A percentile compares a stretch with the other conserved stretches of the same genome.
Conservation (phyloP, 2,113 vertebrate genomes). For the pig (Sus scrofa) region DNA sequence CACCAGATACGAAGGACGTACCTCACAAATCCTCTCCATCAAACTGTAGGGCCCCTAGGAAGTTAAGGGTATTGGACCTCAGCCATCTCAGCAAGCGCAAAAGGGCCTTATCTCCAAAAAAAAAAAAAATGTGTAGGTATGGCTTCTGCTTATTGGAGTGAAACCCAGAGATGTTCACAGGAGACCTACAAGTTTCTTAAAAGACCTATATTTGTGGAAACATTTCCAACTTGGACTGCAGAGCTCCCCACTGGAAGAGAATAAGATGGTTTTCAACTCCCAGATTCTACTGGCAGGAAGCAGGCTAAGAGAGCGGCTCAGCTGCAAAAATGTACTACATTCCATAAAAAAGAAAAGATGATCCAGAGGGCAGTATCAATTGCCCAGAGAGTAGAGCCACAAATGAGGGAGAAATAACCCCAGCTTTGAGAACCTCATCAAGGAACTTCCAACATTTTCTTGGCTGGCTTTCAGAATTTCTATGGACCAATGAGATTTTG, state of each 20-base stretch:
- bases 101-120: background rate
- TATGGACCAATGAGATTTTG: background rate
- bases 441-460: background rate
- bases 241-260: background rate
- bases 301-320: background rate
- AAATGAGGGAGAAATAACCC: background rate
- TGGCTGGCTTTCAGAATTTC: constrained; percentile 18
- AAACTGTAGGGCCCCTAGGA: background rate
- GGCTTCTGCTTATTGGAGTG: background rate
- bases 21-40: background rate
- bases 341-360: constrained; percentile 47
- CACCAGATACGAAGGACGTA: background rate
- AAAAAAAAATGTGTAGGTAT: background rate
- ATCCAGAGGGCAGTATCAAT: background rate
- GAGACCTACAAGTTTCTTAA: background rate
- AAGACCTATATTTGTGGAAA: constrained; percentile 13
- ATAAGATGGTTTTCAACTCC: background rate
- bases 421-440: background rate
- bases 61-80: background rate
- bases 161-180: background rate
- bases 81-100: background rate
- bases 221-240: background rate
- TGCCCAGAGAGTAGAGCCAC: background rate
- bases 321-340: background rate
- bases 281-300: background rate